These are phyloP conservation scores for Grapholita molesta DNA, from an alignment of 1,140 invertebrate genomes.

Conservation along the genomic window DNA sequence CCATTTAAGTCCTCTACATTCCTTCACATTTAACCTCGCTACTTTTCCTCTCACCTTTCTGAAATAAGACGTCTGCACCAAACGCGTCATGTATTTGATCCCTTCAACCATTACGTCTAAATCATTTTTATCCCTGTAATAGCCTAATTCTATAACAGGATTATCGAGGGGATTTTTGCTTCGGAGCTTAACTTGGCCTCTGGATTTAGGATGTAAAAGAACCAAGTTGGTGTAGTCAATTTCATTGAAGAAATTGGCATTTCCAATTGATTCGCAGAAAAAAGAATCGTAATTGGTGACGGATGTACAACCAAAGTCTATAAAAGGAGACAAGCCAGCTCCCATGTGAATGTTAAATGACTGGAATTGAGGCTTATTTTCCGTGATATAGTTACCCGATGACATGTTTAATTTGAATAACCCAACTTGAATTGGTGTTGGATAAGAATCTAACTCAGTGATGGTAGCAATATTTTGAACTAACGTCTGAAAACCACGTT, in stretches of 20 bases:
- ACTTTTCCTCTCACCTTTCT: slow-evolving; percentile 47
- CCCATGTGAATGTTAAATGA: slow-evolving; percentile 53
- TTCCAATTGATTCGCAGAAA: slow-evolving; percentile 81
- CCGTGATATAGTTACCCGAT: slow-evolving; percentile 17
- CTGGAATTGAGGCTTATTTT: slow-evolving; percentile 53
- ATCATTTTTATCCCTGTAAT: slow-evolving; percentile 76
- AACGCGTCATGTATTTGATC: slow-evolving; percentile 45
- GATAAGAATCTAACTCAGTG: slow-evolving; percentile 45
- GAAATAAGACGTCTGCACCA: slow-evolving; percentile 55
- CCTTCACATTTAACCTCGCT: slow-evolving; percentile 38
- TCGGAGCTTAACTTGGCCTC: slow-evolving; percentile 77
- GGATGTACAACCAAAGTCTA: slow-evolving; percentile 83
- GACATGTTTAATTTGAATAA: slow-evolving; percentile 44
- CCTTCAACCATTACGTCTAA: slow-evolving; percentile 62
- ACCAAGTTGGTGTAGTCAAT: slow-evolving; percentile 45
- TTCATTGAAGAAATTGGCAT: slow-evolving; percentile 81
- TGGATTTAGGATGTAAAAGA: slow-evolving; percentile 79
- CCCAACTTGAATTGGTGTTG: slow-evolving; percentile 47
- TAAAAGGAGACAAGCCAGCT: slow-evolving; percentile 76
- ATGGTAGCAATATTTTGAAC: slow-evolving; percentile 43
- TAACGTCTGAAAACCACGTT: slow-evolving; percentile 39
- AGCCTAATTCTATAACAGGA: slow-evolving; percentile 83
- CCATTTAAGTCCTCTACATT: slow-evolving; percentile 83
- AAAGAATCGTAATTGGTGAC: slow-evolving; percentile 83
- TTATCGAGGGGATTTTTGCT: slow-evolving; percentile 79